phyloP scores from a whole-genome alignment of 2,888 invertebrate species.

The Pogonocherus hispidulus region DNA sequence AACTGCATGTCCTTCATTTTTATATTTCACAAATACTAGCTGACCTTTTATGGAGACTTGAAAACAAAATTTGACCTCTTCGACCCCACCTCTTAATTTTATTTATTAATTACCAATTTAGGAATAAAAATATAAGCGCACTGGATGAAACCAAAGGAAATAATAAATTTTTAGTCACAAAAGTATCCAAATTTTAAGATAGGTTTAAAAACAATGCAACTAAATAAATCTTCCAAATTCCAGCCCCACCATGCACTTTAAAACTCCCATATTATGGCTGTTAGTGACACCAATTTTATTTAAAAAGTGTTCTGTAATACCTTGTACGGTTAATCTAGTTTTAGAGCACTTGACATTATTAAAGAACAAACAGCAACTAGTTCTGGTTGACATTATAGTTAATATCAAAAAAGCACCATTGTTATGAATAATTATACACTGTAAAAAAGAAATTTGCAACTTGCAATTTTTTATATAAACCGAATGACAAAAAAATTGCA shows the following conservation, averaged over 20 bases:
- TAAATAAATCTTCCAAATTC: neutral
- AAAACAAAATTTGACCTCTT: too few species aligned
- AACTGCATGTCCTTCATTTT: neutral
- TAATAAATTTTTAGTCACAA: neutral
- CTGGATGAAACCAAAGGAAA: neutral
- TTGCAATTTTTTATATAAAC: neutral
- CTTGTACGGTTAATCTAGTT: constrained; percentile 15
- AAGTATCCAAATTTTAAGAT: neutral
- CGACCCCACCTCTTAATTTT: too few species aligned
- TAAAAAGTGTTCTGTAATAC: constrained; percentile 21
- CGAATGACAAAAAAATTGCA: neutral
- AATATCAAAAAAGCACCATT: constrained; percentile 34
- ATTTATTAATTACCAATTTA: too few species aligned
- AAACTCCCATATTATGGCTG: neutral
- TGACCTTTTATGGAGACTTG: too few species aligned
- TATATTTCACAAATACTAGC: neutral
- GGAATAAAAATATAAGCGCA: neutral
- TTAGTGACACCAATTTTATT: neutral
- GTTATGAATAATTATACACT: constrained; percentile 18
- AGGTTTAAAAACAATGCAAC: neutral
- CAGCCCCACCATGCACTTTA: constrained; percentile 8
- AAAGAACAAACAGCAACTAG: constrained; percentile 28
- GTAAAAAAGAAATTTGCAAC: neutral
- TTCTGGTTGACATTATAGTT: constrained; percentile 31
- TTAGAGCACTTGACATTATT: constrained; percentile 23